Evolutionary conservation across 2,888 invertebrate species (phyloP).

Genomic region (Oxytorus armatus): DNA sequence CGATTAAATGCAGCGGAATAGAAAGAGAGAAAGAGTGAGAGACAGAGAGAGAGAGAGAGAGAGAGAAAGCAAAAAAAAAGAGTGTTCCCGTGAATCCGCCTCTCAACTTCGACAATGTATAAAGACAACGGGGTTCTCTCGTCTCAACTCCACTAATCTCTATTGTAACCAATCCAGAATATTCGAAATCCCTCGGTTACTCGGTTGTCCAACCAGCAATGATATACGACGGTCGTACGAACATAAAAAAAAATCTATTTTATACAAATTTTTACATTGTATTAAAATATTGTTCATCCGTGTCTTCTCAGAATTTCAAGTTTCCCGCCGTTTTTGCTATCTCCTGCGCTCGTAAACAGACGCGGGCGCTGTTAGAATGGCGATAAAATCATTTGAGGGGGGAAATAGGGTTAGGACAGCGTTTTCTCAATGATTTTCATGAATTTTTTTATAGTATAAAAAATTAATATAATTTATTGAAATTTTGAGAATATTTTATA

Average conservation of each 20-base stretch:
- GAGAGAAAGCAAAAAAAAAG: too few species aligned
- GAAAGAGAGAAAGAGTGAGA: conserved; percentile 47
- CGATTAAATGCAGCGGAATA: conserved; percentile 72
- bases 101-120: conserved; percentile 68
- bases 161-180: conserved; percentile 58
- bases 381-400: too few species aligned
- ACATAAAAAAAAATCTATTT: conserved; percentile 57
- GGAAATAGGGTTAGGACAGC: too few species aligned
- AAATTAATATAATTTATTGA: too few species aligned
- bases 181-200: conserved; percentile 51
- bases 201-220: conserved; percentile 40
- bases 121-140: conserved; percentile 66
- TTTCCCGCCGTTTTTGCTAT: background rate
- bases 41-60: conserved; percentile 36
- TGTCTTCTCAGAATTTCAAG: conserved; percentile 47
- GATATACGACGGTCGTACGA: conserved; percentile 60
- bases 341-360: background rate
- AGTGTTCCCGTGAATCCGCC: conserved; percentile 53
- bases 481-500: too few species aligned
- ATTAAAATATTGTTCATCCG: conserved; percentile 37
- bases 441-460: too few species aligned
- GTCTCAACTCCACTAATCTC: conserved; percentile 50
- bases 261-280: conserved; percentile 58
- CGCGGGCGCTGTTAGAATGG: too few species aligned
- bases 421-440: too few species aligned